Conservation (phyloP, 2,113 vertebrate species). For the Noctilio leporinus region DNA sequence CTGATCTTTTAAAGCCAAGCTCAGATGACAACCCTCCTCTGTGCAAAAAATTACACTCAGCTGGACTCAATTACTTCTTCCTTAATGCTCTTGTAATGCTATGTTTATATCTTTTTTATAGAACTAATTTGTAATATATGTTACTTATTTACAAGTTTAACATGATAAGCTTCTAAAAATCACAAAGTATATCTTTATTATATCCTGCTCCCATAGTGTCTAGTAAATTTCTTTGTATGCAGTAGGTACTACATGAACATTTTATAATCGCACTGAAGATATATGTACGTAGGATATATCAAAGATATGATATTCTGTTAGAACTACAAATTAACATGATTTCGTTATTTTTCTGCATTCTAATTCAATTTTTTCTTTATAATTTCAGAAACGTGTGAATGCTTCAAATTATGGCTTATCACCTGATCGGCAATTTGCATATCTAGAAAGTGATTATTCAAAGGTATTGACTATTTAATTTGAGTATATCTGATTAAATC, state of each 20-base stretch:
- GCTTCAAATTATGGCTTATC: constrained; percentile 89
- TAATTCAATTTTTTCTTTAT: constrained; percentile 66
- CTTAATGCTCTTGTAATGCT: neutral
- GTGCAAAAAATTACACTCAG: neutral
- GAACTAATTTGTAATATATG: neutral
- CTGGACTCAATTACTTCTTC: neutral
- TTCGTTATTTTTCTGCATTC: constrained; percentile 15
- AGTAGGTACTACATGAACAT: neutral
- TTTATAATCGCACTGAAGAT: neutral
- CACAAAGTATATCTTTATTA: neutral
- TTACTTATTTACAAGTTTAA: neutral
- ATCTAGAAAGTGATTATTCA: constrained; percentile 93
- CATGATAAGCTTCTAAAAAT: neutral
- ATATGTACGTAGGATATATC: neutral
- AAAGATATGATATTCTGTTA: neutral
- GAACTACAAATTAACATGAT: neutral
- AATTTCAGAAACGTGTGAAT: constrained; percentile 87
- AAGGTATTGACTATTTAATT: constrained; percentile 82
- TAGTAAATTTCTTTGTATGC: neutral
- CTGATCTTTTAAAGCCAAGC: neutral
- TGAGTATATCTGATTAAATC: neutral
- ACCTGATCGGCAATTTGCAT: constrained; percentile 85
- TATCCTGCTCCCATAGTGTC: neutral
- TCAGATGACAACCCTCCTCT: neutral
- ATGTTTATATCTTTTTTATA: neutral